Conservation (phyloP, 2,113 vertebrate species). For the Datnioides undecimradiatus region DNA sequence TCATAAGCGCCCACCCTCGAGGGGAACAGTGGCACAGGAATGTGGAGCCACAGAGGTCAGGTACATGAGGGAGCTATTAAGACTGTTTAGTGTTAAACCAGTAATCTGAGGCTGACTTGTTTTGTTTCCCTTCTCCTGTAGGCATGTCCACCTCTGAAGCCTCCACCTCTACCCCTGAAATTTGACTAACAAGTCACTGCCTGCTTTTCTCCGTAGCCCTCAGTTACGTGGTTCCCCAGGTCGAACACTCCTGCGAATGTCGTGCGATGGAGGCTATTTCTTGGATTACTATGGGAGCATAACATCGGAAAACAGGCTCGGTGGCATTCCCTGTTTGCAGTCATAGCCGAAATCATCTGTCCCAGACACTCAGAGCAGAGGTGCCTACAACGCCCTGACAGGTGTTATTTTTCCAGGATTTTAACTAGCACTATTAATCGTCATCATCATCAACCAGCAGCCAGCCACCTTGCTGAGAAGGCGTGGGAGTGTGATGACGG, state of each 20-base stretch:
- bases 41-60: conserved; percentile 49
- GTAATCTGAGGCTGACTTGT: conserved; percentile 27
- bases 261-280: neutral
- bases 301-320: conserved; percentile 46
- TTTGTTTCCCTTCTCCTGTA: conserved; percentile 14
- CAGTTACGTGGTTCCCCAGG: too few relatives aligned
- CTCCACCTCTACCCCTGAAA: conserved; percentile 21
- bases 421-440: conserved; percentile 4
- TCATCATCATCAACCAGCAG: neutral
- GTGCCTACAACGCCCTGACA: conserved; percentile 24
- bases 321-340: conserved; percentile 58
- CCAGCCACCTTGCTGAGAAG: neutral
- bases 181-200: conserved; percentile 38
- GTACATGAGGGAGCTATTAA: neutral
- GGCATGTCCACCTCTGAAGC: neutral
- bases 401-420: conserved; percentile 11
- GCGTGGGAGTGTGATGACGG: conserved; percentile 38
- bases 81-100: conserved; percentile 1
- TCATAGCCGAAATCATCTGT: conserved; percentile 25
- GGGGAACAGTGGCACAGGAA: conserved; percentile 33
- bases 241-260: neutral
- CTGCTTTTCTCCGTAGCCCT: neutral
- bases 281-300: conserved; percentile 15
- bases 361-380: neutral
- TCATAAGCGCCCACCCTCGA: neutral